Conservation (phyloP, 2,113 vertebrate species). For the Anguilla japonica region DNA sequence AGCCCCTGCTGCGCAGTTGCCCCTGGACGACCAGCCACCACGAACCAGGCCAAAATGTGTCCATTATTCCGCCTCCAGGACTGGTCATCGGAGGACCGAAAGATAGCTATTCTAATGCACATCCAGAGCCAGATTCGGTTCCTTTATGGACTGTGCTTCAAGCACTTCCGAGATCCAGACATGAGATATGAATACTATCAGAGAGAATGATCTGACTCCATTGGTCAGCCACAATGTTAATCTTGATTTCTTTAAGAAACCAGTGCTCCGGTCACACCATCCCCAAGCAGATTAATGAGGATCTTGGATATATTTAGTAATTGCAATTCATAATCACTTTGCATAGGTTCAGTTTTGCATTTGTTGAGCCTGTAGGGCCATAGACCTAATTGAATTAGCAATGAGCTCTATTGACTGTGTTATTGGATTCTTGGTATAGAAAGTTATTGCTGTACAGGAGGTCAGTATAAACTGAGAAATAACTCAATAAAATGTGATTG, state of each 20-base stretch:
- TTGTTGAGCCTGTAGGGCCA: not conserved
- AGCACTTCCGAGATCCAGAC: not conserved
- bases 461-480: slow-evolving; percentile 10
- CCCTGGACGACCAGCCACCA: not conserved
- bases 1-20: not conserved
- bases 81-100: not conserved
- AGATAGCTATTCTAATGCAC: not conserved
- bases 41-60: not conserved
- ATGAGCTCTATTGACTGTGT: slow-evolving; percentile 19
- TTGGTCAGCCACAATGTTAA: not conserved
- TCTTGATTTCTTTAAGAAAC: not conserved
- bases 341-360: not conserved
- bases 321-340: not conserved
- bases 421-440: slow-evolving; percentile 17
- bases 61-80: not conserved
- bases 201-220: not conserved
- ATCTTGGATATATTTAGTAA: not conserved
- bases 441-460: not conserved
- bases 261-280: not conserved
- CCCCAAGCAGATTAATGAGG: not conserved
- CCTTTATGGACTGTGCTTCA: not conserved
- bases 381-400: slow-evolving; percentile 19
- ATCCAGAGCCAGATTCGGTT: not conserved
- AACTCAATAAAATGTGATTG: slow-evolving; percentile 20
- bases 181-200: not conserved